phyloP scores from a whole-genome alignment of 2,113 vertebrate species.

The Chaetorhynchus papuensis region DNA sequence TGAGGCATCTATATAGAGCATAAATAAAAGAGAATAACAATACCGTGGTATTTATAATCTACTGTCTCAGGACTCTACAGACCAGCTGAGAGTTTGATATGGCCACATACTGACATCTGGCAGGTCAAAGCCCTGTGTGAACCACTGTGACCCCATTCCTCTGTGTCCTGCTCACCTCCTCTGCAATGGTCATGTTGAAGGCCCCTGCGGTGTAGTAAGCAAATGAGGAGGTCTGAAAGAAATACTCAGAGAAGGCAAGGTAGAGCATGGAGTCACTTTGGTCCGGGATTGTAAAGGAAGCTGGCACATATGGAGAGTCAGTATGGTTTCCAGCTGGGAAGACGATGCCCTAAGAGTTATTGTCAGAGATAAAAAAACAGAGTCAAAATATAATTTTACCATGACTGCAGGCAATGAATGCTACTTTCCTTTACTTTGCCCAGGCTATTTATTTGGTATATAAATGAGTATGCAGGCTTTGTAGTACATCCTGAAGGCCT shows the following conservation, averaged over 20 bases:
- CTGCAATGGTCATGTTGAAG: conserved; percentile 53
- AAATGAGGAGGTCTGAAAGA: conserved; percentile 64
- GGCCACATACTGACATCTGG: neutral
- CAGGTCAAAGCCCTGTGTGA: neutral
- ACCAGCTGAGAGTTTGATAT: neutral
- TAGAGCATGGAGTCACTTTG: conserved; percentile 64
- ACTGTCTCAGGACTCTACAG: neutral
- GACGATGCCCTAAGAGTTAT: conserved; percentile 50
- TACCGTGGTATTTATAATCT: neutral
- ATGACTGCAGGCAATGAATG: neutral
- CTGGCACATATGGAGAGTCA: neutral
- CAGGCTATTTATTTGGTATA: neutral
- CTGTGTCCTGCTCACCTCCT: conserved; percentile 60
- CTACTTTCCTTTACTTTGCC: neutral
- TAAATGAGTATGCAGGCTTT: neutral
- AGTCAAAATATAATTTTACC: neutral
- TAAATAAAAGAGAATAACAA: neutral
- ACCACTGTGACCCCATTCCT: neutral
- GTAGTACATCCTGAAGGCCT: neutral
- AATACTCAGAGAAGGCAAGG: conserved; percentile 66
- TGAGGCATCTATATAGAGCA: neutral
- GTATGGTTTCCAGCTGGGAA: conserved; percentile 40
- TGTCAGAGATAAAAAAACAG: neutral
- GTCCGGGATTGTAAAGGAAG: conserved; percentile 48
- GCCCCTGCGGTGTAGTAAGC: conserved; percentile 63